phyloP scores from a whole-genome alignment of 1,140 invertebrate genomes.

The Doryteuthis pealeii region DNA sequence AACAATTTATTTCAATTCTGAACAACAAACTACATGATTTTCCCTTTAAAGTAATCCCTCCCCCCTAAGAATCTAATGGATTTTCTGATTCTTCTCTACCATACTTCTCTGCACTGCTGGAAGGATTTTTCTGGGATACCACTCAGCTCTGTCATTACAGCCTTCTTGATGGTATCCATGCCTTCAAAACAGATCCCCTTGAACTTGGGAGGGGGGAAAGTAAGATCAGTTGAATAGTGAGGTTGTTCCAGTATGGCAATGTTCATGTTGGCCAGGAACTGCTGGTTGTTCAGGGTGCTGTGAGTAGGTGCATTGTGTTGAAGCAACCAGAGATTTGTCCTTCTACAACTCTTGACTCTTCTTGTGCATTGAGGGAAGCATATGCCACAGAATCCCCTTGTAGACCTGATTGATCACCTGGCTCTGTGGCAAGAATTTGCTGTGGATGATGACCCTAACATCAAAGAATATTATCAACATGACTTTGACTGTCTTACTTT shows the following conservation, averaged over 20 bases:
- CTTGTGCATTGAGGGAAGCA: slow-evolving; percentile 5
- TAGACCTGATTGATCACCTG: slow-evolving; percentile 8
- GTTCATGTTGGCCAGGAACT: not conserved
- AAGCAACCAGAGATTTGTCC: slow-evolving; percentile 10
- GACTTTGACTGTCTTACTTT: slow-evolving; percentile 6
- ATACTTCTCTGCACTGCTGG: too few species aligned
- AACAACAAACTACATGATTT: too few species aligned
- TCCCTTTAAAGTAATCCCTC: too few species aligned
- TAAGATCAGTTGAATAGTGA: not conserved
- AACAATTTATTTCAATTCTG: too few species aligned
- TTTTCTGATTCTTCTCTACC: too few species aligned
- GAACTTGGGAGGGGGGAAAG: not conserved
- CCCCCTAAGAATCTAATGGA: too few species aligned
- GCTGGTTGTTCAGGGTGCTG: slow-evolving; percentile 1
- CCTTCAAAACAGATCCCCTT: slow-evolving; percentile 6
- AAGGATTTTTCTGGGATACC: too few species aligned
- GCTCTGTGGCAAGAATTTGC: not conserved
- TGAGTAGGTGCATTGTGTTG: not conserved
- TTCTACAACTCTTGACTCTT: too few species aligned
- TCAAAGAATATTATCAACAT: too few species aligned
- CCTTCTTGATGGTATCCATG: too few species aligned
- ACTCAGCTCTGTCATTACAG: too few species aligned
- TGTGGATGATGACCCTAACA: too few species aligned
- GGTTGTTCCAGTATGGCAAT: not conserved
- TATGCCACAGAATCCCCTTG: not conserved